phyloP scores from a whole-genome alignment of 1,140 invertebrate genomes.

The Holcopasites calliopsidis region DNA sequence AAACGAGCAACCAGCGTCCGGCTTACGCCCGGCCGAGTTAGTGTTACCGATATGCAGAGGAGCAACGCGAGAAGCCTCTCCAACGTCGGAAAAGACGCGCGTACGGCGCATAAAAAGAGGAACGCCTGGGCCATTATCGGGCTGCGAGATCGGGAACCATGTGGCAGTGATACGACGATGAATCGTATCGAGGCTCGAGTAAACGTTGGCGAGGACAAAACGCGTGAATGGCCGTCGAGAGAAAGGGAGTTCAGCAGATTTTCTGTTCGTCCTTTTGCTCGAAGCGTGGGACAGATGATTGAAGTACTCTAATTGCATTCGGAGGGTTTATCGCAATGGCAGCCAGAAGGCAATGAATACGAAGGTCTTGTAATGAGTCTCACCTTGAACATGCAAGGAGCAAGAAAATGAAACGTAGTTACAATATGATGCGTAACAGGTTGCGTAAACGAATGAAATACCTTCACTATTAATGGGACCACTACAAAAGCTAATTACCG shows the following conservation, averaged over 20 bases:
- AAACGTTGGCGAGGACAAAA: not conserved
- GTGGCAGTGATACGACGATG: constrained; percentile 12
- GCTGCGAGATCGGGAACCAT: constrained; percentile 51
- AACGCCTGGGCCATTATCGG: constrained; percentile 49
- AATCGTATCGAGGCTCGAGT: not conserved
- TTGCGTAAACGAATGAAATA: not conserved
- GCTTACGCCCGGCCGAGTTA: constrained; percentile 49
- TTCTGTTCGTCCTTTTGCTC: no score
- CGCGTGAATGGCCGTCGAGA: no score
- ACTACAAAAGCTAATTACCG: no score
- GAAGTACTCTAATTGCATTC: no score
- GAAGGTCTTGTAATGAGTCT: constrained; percentile 32
- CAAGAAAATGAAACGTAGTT: constrained; percentile 30
- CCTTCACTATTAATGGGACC: constrained; percentile 27
- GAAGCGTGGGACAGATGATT: no score
- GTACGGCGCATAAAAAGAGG: not conserved
- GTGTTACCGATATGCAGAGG: constrained; percentile 71
- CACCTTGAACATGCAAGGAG: constrained; percentile 36
- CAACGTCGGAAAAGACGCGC: constrained; percentile 13
- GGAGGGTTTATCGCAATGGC: no score
- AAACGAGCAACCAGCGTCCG: constrained; percentile 69
- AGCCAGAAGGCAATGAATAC: constrained; percentile 8
- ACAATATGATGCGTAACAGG: constrained; percentile 19
- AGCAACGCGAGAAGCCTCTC: constrained; percentile 9
- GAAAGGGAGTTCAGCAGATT: no score